Conservation (phyloP, 2,797 vertebrate genomes). For the Glyptemys insculpta region DNA sequence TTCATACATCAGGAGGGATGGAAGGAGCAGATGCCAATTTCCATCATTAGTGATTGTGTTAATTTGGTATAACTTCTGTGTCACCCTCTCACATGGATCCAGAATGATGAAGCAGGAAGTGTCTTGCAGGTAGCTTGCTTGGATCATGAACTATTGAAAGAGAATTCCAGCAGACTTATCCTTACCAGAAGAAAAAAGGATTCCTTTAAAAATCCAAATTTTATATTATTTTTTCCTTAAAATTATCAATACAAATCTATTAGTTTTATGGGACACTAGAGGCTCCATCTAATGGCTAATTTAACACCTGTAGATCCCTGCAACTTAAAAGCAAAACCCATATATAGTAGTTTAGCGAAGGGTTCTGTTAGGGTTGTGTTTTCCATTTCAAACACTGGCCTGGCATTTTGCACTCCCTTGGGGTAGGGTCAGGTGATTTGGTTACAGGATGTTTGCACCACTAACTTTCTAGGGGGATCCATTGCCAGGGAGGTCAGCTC, state of each 20-base stretch:
- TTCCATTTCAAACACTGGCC: neutral
- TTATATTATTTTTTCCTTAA: neutral
- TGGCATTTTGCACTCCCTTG: neutral
- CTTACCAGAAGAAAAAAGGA: neutral
- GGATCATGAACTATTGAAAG: neutral
- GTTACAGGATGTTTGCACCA: too few relatives aligned
- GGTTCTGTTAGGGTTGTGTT: neutral
- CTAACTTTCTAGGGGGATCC: too few relatives aligned
- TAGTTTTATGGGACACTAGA: neutral
- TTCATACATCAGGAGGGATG: neutral
- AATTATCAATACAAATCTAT: neutral
- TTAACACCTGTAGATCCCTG: neutral
- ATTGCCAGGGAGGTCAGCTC: too few relatives aligned
- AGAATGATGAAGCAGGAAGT: neutral
- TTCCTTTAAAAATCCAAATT: too few relatives aligned
- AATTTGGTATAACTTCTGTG: neutral
- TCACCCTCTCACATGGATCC: neutral
- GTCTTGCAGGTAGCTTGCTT: neutral
- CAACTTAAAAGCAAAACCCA: neutral
- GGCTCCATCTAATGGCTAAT: neutral
- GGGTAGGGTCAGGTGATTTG: too few relatives aligned
- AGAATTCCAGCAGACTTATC: neutral
- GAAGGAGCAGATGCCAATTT: neutral
- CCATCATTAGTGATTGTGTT: neutral
- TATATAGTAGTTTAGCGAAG: neutral